Evolutionary conservation across 2,888 invertebrate genomes (phyloP), one percentile per base, ranked within the genome.

Genomic region (Quadroppia sp.): DNA sequence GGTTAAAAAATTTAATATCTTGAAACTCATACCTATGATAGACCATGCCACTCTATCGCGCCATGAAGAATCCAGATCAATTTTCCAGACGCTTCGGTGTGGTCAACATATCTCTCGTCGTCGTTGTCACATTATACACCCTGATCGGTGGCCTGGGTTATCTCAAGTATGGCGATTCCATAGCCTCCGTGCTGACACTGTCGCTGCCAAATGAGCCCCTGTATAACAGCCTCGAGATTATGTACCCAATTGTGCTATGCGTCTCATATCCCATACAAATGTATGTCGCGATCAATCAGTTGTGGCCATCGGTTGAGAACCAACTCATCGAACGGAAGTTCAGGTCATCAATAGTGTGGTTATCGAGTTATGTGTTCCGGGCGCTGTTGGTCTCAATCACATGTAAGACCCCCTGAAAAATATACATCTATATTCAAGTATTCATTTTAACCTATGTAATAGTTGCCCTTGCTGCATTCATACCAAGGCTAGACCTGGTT

Each of bases 21-120:
- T n/a, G n/a, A n/a, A n/a, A n/a, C n/a, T n/a, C n/a, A n/a, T n/a
- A n/a, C n/a, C n/a, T n/a, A n/a, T n/a, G 56, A 71, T 32, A 74
- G 74, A 74, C 74, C 17, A 74, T 74, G 74, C 56, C 56, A 23
- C 45, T 74, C n/a, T 74, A 74, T n/a, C 30, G 74, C 40, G 56
- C 74, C 28, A 71, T 74, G 74, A 74, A 74, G 28, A 15, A 23
- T 4, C 53, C 59, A 9, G 7, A 53, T 9, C 42, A 59, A n/a
- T 74, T 74, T 30, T 32, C 42, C 1, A 74, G 61, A 42, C 36
- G 40, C 2, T 74, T 53, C 13, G 74, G 74, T 45, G 74, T 74
- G 4, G n/a, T 74, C 25, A 74, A 74, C 17, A 25, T 71, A n/a
- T 50, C 74, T 6, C 70, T 74, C 9, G 11, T 70, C 13, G 25